Percentiles rank a stretch among this genome's conserved stretches.
These are phyloP conservation scores for Neosalanx taihuensis DNA, from an alignment of 2,797 vertebrate genomes.

Conservation along the genomic window DNA sequence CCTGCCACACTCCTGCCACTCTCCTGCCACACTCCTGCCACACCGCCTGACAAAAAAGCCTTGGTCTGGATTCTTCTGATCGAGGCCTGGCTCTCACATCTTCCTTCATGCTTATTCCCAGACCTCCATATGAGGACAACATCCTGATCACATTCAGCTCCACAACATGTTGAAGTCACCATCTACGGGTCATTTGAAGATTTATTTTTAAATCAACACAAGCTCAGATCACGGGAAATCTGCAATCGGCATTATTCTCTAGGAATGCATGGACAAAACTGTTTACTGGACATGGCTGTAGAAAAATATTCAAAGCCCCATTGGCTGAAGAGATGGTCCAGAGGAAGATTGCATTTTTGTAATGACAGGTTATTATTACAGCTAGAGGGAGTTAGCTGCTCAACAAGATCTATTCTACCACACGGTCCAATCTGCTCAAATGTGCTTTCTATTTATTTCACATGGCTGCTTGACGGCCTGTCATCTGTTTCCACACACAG, in stretches of 20 bases:
- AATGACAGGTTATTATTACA: constrained; percentile 25
- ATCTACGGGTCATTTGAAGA: constrained; percentile 78
- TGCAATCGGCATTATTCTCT: constrained; percentile 47
- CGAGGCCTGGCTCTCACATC: constrained; percentile 76
- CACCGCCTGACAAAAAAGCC: constrained; percentile 81
- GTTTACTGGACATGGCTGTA: constrained; percentile 42
- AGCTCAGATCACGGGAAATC: constrained; percentile 68
- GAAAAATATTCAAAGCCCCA: constrained; percentile 11
- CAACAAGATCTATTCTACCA: constrained; percentile 24
- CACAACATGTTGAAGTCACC: constrained; percentile 65
- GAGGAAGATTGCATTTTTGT: constrained; percentile 22
- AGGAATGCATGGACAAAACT: constrained; percentile 44
- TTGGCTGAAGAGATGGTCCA: constrained; percentile 19
- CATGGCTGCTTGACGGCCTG: constrained; percentile 18
- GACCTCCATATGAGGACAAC: not conserved
- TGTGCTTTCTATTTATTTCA: constrained; percentile 11
- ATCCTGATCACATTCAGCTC: constrained; percentile 55
- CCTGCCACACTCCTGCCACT: too few species aligned
- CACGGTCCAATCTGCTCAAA: not conserved
- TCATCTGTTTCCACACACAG: constrained; percentile 15
- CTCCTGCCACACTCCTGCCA: too few species aligned
- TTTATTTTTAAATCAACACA: constrained; percentile 79
- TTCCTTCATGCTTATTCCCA: constrained; percentile 14
- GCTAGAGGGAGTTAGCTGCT: constrained; percentile 15
- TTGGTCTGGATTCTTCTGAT: constrained; percentile 80